These are phyloP conservation scores for Ptychochromis oligacanthus DNA, from an alignment of 2,113 vertebrate species.

Conservation along the genomic window DNA sequence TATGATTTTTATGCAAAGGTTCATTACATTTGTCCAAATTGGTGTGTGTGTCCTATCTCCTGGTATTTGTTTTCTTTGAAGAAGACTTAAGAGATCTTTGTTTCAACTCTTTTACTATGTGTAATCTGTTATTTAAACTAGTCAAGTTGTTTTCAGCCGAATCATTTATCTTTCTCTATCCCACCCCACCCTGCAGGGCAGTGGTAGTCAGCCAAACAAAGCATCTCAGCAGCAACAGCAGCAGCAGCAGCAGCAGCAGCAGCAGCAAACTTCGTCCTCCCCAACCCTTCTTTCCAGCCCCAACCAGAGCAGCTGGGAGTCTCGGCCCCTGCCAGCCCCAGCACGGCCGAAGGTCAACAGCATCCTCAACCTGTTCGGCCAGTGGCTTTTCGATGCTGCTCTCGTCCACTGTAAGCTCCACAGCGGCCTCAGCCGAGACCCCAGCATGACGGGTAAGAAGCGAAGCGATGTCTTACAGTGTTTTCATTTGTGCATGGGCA, in stretches of 20 bases:
- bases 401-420: constrained; percentile 98
- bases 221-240: constrained; percentile 84
- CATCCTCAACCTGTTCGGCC: constrained; percentile 97
- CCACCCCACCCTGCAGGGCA: constrained; percentile 75
- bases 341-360: constrained; percentile 95
- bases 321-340: constrained; percentile 90
- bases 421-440: constrained; percentile 93
- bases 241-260: constrained; percentile 86
- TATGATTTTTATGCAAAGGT: not conserved
- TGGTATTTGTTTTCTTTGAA: not conserved
- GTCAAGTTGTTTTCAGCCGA: not conserved
- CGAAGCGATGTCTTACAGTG: not conserved
- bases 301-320: constrained; percentile 92
- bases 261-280: constrained; percentile 87
- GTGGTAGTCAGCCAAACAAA: constrained; percentile 87
- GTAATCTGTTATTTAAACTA: not conserved
- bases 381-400: constrained; percentile 95
- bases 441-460: constrained; percentile 96
- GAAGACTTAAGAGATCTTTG: not conserved
- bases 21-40: not conserved
- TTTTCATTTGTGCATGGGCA: constrained; percentile 65
- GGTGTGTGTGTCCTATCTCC: too few species aligned
- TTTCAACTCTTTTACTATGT: not conserved
- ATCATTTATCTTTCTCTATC: not conserved
- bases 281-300: constrained; percentile 93